A percentile compares a stretch with the other conserved stretches of the same genome.
phyloP scores from a whole-genome alignment of 2,113 vertebrate genomes.

The Apteryx mantelli region DNA sequence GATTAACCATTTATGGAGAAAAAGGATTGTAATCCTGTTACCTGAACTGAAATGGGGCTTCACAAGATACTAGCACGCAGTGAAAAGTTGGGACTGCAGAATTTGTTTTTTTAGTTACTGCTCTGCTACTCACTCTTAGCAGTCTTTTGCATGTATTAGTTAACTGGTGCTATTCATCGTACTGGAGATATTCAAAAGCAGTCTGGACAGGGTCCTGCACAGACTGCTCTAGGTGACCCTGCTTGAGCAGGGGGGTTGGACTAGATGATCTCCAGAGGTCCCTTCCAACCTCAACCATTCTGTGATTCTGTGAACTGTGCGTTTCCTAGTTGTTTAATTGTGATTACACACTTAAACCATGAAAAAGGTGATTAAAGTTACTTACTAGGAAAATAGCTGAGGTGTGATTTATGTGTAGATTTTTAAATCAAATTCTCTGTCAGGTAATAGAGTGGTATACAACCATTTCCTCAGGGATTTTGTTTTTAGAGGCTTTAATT shows the following conservation, averaged over 20 bases:
- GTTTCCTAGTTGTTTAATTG: background rate
- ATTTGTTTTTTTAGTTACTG: background rate
- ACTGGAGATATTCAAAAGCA: too few relatives aligned
- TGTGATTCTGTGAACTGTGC: background rate
- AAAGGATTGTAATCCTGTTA: too few relatives aligned
- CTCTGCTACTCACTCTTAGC: rapidly evolving
- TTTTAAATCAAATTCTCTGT: background rate
- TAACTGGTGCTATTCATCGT: background rate
- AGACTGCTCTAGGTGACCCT: too few relatives aligned
- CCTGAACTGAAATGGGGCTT: too few relatives aligned
- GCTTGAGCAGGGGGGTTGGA: too few relatives aligned
- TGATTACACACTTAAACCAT: background rate
- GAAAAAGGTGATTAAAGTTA: background rate
- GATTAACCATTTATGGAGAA: too few relatives aligned
- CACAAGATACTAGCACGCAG: too few relatives aligned
- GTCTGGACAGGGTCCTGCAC: too few relatives aligned
- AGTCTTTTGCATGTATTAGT: rapidly evolving
- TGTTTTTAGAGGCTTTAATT: background rate
- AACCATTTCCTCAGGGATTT: background rate
- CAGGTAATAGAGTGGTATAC: background rate
- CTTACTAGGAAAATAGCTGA: background rate
- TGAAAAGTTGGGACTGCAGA: too few relatives aligned
- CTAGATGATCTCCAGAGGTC: too few relatives aligned
- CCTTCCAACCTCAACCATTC: too few relatives aligned
- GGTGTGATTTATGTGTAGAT: background rate